Base-by-base conservation (phyloP, 2,113 vertebrate species). In the Tympanuchus pallidicinctus region DNA sequence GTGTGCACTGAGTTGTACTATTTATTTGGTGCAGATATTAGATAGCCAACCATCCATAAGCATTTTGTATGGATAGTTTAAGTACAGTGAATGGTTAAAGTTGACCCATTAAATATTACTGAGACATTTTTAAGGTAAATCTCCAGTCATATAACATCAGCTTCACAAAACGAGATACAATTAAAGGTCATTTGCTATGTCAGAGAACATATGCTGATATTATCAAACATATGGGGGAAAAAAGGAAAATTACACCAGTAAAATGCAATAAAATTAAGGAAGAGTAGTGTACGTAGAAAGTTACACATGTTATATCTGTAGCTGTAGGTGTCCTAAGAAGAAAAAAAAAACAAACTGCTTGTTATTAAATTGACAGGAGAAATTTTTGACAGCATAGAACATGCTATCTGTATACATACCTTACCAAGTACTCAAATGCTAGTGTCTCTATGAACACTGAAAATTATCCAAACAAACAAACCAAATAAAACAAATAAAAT, bases 101-200 rank as follows among this genome's bases (percentile, higher is more conserved):
- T 61, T 94, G 80, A 94, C 76, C 92, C 76, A 94, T 92, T 93
- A 88, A 94, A 93, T 65, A 77, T 95, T 92, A 88, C 80, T 57
- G 90, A 96, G 88, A 94, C 17, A 64, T 88, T 94, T 69, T 88
- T 86, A 93, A 96, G 94, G 92, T 95, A 95, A 96, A 95, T 94
- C 82, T 93, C 77, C 80, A 93, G 71, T 90, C 82, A 72, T 6
- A 90, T 34, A 93, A 56, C 73, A 96, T 92, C 88, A 95, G 52
- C 22, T 25, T 93, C 88, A 28, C 92, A 86, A 92, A 34, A 81
- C 36, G 88, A 88, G 76, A 48, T 72, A 86, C 60, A 95, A 90
- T 96, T 96, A 96, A 88, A 93, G 88, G 92, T 96, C 95, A 90
- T 52, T 80, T 88, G 42, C 73, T 83, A 8, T 40, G 52, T 17